phyloP scores from a whole-genome alignment of 2,113 vertebrate genomes.

The Anas platyrhynchos region DNA sequence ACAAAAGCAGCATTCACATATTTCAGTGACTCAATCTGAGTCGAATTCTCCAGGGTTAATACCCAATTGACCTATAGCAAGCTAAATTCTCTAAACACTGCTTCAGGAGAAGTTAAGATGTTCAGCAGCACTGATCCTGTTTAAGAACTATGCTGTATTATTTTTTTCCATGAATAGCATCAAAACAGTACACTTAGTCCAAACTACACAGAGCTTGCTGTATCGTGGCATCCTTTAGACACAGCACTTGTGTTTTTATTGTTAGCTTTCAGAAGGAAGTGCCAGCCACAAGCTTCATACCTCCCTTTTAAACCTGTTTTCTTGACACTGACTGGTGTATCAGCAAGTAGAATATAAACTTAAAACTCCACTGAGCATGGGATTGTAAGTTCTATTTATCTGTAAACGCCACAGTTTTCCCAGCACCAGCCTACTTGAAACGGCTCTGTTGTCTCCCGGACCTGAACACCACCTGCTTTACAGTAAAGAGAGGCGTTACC shows the following conservation, averaged over 20 bases:
- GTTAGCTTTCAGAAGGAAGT: not conserved
- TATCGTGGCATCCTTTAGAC: not conserved
- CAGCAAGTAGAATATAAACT: conserved; percentile 14
- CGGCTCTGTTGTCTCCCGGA: not conserved
- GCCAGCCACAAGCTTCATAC: not conserved
- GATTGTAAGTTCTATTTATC: not conserved
- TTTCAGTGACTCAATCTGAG: not conserved
- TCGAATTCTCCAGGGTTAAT: not conserved
- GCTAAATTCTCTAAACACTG: not conserved
- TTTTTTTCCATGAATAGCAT: not conserved
- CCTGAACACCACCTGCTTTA: not conserved
- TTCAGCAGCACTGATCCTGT: not conserved
- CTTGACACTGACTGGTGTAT: not conserved
- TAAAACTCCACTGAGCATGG: not conserved
- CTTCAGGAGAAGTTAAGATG: not conserved
- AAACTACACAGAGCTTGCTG: not conserved
- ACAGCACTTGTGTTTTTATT: not conserved
- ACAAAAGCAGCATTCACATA: not conserved
- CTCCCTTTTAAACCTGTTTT: not conserved
- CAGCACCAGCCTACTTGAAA: not conserved
- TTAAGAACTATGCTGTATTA: not conserved
- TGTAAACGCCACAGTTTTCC: not conserved
- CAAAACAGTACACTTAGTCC: not conserved
- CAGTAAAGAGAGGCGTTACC: not conserved
- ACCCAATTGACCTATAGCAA: not conserved